These are phyloP conservation scores for Tetraneura akinire DNA, from an alignment of 1,140 invertebrate species.

Conservation along the genomic window DNA sequence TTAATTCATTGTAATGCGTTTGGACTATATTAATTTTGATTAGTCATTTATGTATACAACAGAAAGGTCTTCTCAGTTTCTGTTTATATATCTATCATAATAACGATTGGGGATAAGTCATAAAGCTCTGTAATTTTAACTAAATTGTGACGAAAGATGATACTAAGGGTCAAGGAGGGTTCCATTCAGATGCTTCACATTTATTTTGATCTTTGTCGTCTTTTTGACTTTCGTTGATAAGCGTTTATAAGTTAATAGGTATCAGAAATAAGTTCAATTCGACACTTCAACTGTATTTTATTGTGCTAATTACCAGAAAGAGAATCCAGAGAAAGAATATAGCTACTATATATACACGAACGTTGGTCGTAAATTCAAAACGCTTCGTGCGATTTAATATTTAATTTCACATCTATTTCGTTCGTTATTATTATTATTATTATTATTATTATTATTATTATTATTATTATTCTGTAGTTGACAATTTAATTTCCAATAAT, in stretches of 20 bases:
- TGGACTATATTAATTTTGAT: neutral
- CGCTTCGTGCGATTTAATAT: too few species aligned
- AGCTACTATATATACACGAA: neutral
- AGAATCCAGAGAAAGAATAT: neutral
- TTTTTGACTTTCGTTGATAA: conserved; percentile 14
- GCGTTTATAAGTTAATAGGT: neutral
- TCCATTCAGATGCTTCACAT: neutral
- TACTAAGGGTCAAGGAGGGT: conserved; percentile 28
- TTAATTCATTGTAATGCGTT: too few species aligned
- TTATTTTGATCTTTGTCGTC: conserved; percentile 4
- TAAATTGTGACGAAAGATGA: too few species aligned
- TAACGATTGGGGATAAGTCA: conserved; percentile 20
- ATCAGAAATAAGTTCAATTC: conserved; percentile 1
- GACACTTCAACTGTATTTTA: neutral
- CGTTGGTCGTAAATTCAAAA: too few species aligned
- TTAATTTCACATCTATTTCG: too few species aligned
- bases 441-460: neutral
- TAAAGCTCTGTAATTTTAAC: neutral
- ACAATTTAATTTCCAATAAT: neutral
- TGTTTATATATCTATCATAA: neutral
- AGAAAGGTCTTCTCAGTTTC: neutral
- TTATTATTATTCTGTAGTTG: neutral
- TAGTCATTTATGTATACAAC: neutral
- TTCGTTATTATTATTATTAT: too few species aligned
- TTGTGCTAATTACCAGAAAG: neutral